Evolutionary conservation across 2,113 vertebrate genomes (phyloP).

Genomic region (Anas platyrhynchos): DNA sequence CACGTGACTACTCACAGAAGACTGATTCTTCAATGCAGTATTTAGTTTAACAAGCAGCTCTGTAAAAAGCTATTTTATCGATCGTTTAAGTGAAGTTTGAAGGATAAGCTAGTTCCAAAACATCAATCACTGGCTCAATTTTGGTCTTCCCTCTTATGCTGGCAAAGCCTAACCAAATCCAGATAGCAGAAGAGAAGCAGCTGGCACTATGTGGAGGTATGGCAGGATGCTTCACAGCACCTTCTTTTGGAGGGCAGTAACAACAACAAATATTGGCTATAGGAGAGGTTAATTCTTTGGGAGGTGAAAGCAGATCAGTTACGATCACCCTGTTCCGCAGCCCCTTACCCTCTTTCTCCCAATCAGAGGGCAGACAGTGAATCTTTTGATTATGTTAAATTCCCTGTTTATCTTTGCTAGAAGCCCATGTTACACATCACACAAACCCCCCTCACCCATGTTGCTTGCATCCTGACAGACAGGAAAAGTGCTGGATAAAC

Average conservation of each 20-base stretch:
- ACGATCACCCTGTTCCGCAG: not conserved
- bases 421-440: not conserved
- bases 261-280: not conserved
- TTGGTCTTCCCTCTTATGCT: not conserved
- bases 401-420: rapidly evolving
- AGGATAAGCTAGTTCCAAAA: not conserved
- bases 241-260: not conserved
- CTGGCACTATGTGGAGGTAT: not conserved
- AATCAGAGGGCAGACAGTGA: not conserved
- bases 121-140: not conserved
- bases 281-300: not conserved
- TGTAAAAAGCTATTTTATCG: not conserved
- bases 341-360: not conserved
- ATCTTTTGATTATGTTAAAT: not conserved
- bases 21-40: not conserved
- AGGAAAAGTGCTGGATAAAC: not conserved
- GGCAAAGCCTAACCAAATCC: not conserved
- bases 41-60: not conserved
- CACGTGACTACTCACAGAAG: not conserved
- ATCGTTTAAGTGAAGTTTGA: not conserved
- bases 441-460: not conserved
- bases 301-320: not conserved
- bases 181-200: not conserved
- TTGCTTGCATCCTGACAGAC: not conserved
- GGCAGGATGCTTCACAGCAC: not conserved